Evolutionary conservation across 1,140 invertebrate genomes (phyloP).

Genomic region (Diprion similis): DNA sequence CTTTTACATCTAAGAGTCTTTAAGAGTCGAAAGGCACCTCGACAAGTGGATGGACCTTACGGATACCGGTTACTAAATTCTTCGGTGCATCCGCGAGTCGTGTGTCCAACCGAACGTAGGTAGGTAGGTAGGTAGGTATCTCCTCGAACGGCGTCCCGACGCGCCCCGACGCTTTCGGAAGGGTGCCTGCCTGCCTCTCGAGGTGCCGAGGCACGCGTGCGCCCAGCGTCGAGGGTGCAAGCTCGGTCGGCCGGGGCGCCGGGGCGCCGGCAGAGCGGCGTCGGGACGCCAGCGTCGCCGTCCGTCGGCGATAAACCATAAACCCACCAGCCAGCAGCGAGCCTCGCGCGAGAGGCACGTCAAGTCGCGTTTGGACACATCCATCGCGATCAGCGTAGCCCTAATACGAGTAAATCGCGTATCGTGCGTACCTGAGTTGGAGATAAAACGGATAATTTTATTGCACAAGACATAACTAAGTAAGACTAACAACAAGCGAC

Average conservation of each 20-base stretch:
- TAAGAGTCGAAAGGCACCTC: no score
- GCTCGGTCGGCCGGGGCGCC: slow-evolving; percentile 48
- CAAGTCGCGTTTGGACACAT: slow-evolving; percentile 7
- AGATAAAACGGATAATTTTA: no score
- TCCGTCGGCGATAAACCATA: slow-evolving; percentile 32
- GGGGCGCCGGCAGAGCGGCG: slow-evolving; percentile 48
- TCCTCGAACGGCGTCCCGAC: neutral
- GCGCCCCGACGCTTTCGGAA: neutral
- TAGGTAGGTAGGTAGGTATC: neutral
- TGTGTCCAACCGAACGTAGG: neutral
- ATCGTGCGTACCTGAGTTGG: no score
- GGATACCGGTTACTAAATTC: neutral
- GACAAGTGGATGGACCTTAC: no score
- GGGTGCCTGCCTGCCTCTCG: neutral
- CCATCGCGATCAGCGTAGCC: neutral
- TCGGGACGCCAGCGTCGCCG: slow-evolving; percentile 45
- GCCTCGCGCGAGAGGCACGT: slow-evolving; percentile 36
- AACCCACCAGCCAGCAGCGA: neutral
- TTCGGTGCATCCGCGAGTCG: neutral
- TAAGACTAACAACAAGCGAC: no score
- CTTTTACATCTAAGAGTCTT: no score
- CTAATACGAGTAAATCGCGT: neutral
- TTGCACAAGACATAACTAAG: no score
- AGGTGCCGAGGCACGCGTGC: slow-evolving; percentile 11
- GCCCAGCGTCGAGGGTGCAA: slow-evolving; percentile 21